Percentiles rank a stretch among this genome's conserved stretches.
phyloP scores from a whole-genome alignment of 2,797 vertebrate genomes.

The Sebastolobus alascanus region DNA sequence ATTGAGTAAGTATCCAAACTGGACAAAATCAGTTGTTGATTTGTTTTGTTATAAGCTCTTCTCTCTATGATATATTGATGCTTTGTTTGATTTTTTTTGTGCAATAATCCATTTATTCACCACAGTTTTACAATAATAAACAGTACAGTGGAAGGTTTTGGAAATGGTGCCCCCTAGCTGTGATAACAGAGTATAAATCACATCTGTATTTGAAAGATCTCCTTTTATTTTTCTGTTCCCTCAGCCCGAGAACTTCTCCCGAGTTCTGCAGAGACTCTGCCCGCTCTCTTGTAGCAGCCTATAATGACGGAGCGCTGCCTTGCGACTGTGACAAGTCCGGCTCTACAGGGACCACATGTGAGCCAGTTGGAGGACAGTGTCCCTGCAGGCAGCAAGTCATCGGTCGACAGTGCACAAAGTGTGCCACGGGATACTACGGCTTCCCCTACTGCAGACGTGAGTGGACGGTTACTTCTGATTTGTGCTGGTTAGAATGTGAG shows the following conservation, averaged over 20 bases:
- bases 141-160: constrained; percentile 14
- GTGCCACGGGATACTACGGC: constrained; percentile 90
- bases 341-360: constrained; percentile 80
- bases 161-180: constrained; percentile 69
- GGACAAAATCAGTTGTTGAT: neutral
- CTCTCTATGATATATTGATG: neutral
- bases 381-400: constrained; percentile 87
- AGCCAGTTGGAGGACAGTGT: constrained; percentile 91
- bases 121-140: neutral
- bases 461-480: constrained; percentile 58
- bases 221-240: constrained; percentile 43
- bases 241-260: constrained; percentile 85
- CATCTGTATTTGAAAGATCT: constrained; percentile 5
- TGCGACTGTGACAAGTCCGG: constrained; percentile 89
- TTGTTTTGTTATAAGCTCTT: neutral
- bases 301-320: constrained; percentile 89
- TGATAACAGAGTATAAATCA: neutral
- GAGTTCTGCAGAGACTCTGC: constrained; percentile 89
- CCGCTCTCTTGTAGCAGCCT: constrained; percentile 89
- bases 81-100: neutral
- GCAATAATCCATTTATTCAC: neutral
- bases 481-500: neutral
- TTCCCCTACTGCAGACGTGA: constrained; percentile 94
- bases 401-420: constrained; percentile 90
- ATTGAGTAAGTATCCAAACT: constrained; percentile 87